These are phyloP conservation scores for Chymomyza caudatula DNA, from an alignment of 2,888 invertebrate genomes.

Conservation along the genomic window DNA sequence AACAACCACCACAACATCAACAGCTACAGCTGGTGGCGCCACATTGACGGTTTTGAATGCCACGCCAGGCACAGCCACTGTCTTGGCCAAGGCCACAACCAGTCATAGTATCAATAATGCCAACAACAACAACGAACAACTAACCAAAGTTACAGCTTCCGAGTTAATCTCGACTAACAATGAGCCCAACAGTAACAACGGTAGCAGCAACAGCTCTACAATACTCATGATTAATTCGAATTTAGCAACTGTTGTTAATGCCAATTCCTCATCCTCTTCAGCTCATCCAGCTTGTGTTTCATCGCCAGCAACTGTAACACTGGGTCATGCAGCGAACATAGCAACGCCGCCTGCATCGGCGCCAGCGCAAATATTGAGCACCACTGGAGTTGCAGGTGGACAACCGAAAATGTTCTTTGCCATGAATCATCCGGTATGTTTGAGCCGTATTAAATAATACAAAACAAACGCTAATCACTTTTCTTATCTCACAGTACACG, in stretches of 20 bases:
- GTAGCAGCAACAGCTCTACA: slow-evolving; percentile 37
- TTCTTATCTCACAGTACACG: slow-evolving; percentile 45
- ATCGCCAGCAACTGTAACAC: slow-evolving; percentile 63
- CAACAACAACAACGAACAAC: slow-evolving; percentile 28
- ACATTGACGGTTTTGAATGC: slow-evolving; percentile 41
- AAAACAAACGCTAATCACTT: too few relatives aligned
- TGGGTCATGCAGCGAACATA: slow-evolving; percentile 58
- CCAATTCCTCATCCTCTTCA: slow-evolving; percentile 39
- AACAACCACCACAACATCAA: slow-evolving; percentile 46
- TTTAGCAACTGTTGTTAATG: slow-evolving; percentile 47
- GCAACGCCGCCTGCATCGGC: slow-evolving; percentile 63
- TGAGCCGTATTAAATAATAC: background rate
- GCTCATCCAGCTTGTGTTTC: slow-evolving; percentile 53
- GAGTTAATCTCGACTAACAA: slow-evolving; percentile 37
- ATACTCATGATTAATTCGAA: slow-evolving; percentile 62
- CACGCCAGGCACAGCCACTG: slow-evolving; percentile 6
- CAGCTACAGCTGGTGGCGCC: slow-evolving; percentile 20
- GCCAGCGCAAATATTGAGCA: slow-evolving; percentile 64
- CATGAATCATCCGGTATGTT: slow-evolving; percentile 74
- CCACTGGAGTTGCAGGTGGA: slow-evolving; percentile 53
- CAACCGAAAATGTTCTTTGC: slow-evolving; percentile 72
- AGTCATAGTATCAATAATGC: background rate
- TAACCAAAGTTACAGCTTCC: slow-evolving; percentile 55
- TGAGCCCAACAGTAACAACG: slow-evolving; percentile 16
- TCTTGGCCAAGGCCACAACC: background rate